These are phyloP conservation scores for Pluvianellus socialis DNA, from an alignment of 2,113 vertebrate genomes.

Conservation along the genomic window DNA sequence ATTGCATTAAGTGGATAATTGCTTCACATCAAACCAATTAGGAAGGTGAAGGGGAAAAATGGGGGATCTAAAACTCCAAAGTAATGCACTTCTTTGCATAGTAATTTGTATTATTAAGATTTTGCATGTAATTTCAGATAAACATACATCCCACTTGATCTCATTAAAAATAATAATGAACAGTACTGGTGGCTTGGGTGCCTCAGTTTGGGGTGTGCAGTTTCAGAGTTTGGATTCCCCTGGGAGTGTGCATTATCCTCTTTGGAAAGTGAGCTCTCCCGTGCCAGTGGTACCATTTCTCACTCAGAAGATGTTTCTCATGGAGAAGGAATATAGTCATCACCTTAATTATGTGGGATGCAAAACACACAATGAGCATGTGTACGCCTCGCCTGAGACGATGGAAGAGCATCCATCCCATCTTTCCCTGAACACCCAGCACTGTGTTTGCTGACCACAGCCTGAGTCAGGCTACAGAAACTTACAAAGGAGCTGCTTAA, in stretches of 20 bases:
- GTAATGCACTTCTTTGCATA: background rate
- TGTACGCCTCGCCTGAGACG: background rate
- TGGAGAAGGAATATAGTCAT: background rate
- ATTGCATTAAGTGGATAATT: background rate
- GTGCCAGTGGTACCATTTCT: background rate
- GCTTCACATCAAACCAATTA: background rate
- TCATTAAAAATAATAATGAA: background rate
- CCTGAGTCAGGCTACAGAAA: background rate
- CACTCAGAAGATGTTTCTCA: background rate
- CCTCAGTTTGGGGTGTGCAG: background rate
- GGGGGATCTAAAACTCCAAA: background rate
- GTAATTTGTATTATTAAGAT: background rate
- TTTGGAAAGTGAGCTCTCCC: background rate
- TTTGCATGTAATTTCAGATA: background rate
- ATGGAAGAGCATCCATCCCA: background rate
- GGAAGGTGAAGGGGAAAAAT: background rate
- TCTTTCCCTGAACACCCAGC: background rate
- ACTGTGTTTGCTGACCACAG: background rate
- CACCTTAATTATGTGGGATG: background rate
- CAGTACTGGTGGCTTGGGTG: background rate
- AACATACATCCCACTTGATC: background rate
- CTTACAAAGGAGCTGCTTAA: background rate
- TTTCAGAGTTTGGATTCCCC: background rate
- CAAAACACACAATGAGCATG: background rate
- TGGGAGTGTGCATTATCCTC: background rate